phyloP scores from a whole-genome alignment of 1,140 invertebrate genomes.

The Neotoxoptera formosana region DNA sequence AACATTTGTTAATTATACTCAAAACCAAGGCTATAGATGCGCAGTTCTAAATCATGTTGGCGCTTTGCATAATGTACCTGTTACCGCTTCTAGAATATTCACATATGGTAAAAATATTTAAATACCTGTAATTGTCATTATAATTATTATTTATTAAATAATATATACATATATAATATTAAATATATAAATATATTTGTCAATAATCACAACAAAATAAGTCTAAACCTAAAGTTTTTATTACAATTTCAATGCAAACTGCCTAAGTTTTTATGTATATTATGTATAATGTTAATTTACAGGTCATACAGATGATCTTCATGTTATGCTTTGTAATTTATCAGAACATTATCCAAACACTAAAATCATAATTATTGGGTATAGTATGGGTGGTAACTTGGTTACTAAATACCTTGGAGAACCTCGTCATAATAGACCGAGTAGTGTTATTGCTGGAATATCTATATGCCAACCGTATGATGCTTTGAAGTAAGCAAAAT shows the following conservation, averaged over 20 bases:
- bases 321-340: constrained; percentile 79
- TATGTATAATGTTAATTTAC: constrained; percentile 54
- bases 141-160: no score
- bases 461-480: constrained; percentile 93
- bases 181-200: not conserved
- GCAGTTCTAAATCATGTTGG: constrained; percentile 95
- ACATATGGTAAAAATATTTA: constrained; percentile 78
- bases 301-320: constrained; percentile 88
- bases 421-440: constrained; percentile 68
- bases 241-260: not conserved
- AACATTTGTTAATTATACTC: constrained; percentile 89
- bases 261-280: not conserved
- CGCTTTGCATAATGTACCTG: constrained; percentile 80
- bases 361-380: constrained; percentile 83
- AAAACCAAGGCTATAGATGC: constrained; percentile 87
- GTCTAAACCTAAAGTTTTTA: not conserved
- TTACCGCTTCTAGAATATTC: constrained; percentile 88
- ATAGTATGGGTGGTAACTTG: constrained; percentile 89
- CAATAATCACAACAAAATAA: not conserved
- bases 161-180: no score
- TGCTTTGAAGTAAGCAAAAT: constrained; percentile 75
- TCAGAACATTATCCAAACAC: constrained; percentile 76
- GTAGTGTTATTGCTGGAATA: constrained; percentile 82
- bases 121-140: not conserved
- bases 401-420: constrained; percentile 90